A percentile compares a stretch with the other conserved stretches of the same genome.
Conservation (phyloP, 1,140 invertebrate genomes). For the Polypedilum vanderplanki region DNA sequence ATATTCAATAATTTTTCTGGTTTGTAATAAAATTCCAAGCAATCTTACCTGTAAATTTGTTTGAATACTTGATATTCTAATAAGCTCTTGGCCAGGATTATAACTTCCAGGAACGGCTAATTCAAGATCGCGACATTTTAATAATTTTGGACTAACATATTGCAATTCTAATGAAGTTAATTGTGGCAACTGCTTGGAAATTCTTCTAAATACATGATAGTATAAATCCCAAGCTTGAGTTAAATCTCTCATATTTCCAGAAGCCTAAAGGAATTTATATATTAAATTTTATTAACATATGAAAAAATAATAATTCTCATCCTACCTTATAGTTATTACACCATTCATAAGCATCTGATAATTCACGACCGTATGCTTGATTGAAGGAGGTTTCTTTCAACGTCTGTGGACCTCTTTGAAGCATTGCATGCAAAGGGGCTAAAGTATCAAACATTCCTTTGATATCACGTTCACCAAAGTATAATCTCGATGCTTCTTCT, state of each 20-base stretch:
- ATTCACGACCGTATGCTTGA: conserved; percentile 89
- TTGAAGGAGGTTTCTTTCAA: conserved; percentile 95
- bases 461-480: conserved; percentile 92
- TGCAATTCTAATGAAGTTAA: conserved; percentile 84
- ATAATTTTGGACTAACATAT: conserved; percentile 89
- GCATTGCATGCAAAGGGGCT: conserved; percentile 89
- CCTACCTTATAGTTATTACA: conserved; percentile 76
- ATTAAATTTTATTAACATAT: conserved; percentile 31
- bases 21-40: conserved; percentile 1
- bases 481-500: conserved; percentile 93
- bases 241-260: conserved; percentile 79
- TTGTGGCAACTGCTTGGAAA: conserved; percentile 88
- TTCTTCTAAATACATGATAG: conserved; percentile 94
- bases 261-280: conserved; percentile 45
- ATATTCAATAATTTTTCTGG: not conserved
- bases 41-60: conserved; percentile 64
- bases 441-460: conserved; percentile 93
- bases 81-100: conserved; percentile 68
- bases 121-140: conserved; percentile 84
- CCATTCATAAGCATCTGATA: conserved; percentile 91
- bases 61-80: conserved; percentile 83
- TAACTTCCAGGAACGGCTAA: conserved; percentile 95
- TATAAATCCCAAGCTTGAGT: conserved; percentile 99
- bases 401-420: conserved; percentile 90
- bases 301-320: conserved; percentile 35